Base-by-base conservation (phyloP, 2,888 invertebrate species). In the Harpalus rufipes region DNA sequence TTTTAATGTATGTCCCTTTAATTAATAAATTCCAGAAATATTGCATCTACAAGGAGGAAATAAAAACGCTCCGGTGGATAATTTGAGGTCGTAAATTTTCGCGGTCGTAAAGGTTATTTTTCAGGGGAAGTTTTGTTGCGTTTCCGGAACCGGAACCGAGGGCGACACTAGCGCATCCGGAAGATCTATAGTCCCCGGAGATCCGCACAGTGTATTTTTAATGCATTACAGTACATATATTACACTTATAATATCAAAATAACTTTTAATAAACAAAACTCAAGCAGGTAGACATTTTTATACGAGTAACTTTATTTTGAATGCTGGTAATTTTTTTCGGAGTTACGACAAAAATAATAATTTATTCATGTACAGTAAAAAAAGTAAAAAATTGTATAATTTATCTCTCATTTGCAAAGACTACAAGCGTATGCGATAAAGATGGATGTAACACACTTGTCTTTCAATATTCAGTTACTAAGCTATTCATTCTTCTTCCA, bases 21-120 rank as follows among this genome's bases (percentile, higher is more conserved):
- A 74, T 74, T 74, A 51, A 51, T 74, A 74, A 74, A 74, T 74
- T 74, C 72, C 72, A 44, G 72, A 10, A 74, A 44, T 12, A 44
- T n/a, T 44, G 12, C 72, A 44, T 14, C 18, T 74, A 51, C 44
- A 74, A 74, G 58, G 25, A 21, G 32, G 51, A 58, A 78, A 25
- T 58, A 78, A 78, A 78, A 58, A 56, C 14, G 7, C 56, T n/a
- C 51, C 56, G n/a, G 14, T 8, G n/a, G 58, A 58, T 78, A 78
- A 78, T 78, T 78, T 58, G 56, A 78, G 8, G 56, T 58, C 78
- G 58, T 78, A 78, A 78, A 78, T 78, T 78, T 58, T 14, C 21
- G n/a, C 25, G 56, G 56, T 78, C 78, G 58, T 78, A 78, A 78
- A 78, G 56, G 78, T 78, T 78, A 78, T 78, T 78, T 78, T 78